phyloP scores from a whole-genome alignment of 2,113 vertebrate genomes.

The Acinonyx jubatus region DNA sequence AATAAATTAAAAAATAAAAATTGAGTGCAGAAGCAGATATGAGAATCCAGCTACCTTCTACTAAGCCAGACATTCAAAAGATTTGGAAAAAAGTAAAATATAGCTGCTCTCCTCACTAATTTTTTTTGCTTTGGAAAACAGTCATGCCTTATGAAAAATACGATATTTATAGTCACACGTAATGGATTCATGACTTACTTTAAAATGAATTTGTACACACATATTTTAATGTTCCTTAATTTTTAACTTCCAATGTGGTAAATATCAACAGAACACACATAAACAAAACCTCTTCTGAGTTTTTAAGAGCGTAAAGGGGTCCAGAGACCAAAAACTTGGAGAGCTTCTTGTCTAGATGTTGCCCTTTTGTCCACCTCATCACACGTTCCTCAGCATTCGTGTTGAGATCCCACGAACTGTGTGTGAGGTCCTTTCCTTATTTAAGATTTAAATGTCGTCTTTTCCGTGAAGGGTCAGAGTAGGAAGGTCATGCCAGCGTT shows the following conservation, averaged over 20 bases:
- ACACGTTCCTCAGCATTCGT: fast-evolving
- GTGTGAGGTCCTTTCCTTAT: not conserved
- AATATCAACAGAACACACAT: not conserved
- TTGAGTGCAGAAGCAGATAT: not conserved
- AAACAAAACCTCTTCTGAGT: not conserved
- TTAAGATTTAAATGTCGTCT: not conserved
- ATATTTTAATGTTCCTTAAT: not conserved
- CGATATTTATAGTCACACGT: not conserved
- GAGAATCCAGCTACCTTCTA: not conserved
- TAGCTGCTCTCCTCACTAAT: not conserved
- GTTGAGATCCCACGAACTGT: fast-evolving
- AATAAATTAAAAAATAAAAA: too few relatives aligned
- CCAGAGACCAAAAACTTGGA: not conserved
- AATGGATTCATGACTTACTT: not conserved
- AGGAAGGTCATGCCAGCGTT: not conserved
- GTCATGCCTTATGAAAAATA: not conserved
- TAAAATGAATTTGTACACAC: not conserved
- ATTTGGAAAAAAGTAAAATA: not conserved
- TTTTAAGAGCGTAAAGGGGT: not conserved
- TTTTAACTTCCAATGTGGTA: not conserved
- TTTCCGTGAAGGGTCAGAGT: not conserved
- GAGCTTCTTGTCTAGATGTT: not conserved
- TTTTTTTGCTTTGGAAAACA: not conserved
- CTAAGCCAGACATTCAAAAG: not conserved
- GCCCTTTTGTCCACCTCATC: not conserved